Conservation (phyloP, 2,888 invertebrate genomes). For the Mesoligia furuncula region DNA sequence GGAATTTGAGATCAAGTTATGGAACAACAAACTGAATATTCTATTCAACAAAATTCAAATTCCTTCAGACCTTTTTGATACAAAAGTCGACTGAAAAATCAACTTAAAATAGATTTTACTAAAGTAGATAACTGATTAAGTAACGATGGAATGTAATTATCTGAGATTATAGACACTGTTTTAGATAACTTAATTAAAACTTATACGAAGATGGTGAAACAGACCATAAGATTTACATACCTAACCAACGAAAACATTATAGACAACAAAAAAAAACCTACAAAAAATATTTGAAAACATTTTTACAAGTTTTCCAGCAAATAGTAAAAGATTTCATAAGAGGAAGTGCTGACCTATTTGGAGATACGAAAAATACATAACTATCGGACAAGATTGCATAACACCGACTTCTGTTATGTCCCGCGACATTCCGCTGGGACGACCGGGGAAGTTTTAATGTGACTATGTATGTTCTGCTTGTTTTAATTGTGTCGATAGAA, state of each 20-base stretch:
- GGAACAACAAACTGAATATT: too few species aligned
- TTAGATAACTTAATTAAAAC: neutral
- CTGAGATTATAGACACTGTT: neutral
- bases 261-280: neutral
- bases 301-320: neutral
- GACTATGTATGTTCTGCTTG: neutral
- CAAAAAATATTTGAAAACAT: neutral
- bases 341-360: conserved; percentile 46
- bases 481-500: conserved; percentile 33
- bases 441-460: conserved; percentile 18
- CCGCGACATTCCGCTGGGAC: conserved; percentile 4
- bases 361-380: conserved; percentile 16
- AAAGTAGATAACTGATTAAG: neutral
- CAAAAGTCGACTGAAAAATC: neutral
- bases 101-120: neutral
- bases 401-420: conserved; percentile 31
- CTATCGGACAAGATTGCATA: conserved; percentile 26
- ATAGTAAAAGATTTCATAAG: conserved; percentile 18
- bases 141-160: neutral
- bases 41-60: too few species aligned
- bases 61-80: too few species aligned
- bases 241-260: neutral
- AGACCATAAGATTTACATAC: neutral
- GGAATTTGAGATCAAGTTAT: too few species aligned
- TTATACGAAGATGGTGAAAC: neutral